Evolutionary conservation across 1,140 invertebrate species (phyloP), one percentile per base, ranked within the genome.

Genomic region (Ctenoplectra terminalis): DNA sequence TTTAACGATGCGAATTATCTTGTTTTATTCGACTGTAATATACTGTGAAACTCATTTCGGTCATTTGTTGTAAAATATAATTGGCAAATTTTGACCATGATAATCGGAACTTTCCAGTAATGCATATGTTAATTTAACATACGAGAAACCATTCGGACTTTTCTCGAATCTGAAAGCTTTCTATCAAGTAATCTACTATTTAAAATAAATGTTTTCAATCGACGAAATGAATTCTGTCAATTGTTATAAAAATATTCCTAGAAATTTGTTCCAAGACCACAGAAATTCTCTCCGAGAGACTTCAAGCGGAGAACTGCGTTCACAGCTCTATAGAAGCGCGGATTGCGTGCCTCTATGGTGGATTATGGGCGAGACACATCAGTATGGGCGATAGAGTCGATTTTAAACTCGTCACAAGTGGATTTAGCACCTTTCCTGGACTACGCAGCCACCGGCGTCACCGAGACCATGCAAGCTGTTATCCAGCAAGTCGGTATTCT

Each of bases 391-490:
- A 71, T 86, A 77, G 83, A 90, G 85, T 88, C 88, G 87, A 90
- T 93, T 92, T 91, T 90, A 92, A 93, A 93, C 88, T 92, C 86
- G 86, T 92, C 88, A 87, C 87, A 91, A 93, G 92, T 93, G 91
- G 92, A 93, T 93, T 93, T 93, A 87, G 85, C 71, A 86, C 87
- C 78, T 90, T 90, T 85, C 69, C 71, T 73, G 86, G 86, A 88
- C 88, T 86, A 86, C 80, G 85, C 80, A 86, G 84, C 84, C 72
- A 82, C 77, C 69, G 66, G 48, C 72, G 85, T 54, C 71, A 84
- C 70, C 70, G 81, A 81, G 79, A 69, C 80, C 84, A 72, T 88
- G 87, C 89, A 88, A 88, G 90, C 87, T 85, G 84, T 90, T 90
- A 87, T 90, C 74, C 86, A 48, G 78, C 90, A 87, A 90, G 90